Evolutionary conservation across 2,797 vertebrate genomes (phyloP).

Genomic region (Molossus molossus): DNA sequence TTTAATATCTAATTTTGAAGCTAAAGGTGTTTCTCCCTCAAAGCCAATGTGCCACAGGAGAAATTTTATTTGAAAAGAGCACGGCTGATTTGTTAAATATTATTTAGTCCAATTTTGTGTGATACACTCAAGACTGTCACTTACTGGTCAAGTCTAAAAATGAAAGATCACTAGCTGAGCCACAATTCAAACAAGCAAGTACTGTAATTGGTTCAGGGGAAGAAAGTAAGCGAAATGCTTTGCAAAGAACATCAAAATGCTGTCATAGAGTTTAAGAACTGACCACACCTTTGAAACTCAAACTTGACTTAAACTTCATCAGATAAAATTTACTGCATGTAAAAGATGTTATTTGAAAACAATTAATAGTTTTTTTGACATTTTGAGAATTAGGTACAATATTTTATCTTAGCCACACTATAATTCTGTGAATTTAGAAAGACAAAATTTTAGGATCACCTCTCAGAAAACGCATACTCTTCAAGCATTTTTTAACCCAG

Average conservation of each 20-base stretch:
- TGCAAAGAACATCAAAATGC: not conserved
- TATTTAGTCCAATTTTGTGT: slow-evolving; percentile 61
- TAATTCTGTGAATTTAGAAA: slow-evolving; percentile 4
- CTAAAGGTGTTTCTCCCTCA: slow-evolving; percentile 71
- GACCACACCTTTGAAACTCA: not conserved
- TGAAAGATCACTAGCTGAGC: slow-evolving; percentile 64
- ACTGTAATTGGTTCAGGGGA: slow-evolving; percentile 9
- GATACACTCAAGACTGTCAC: slow-evolving; percentile 62
- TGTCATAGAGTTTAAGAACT: not conserved
- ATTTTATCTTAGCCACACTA: not conserved
- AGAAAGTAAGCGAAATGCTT: slow-evolving; percentile 78
- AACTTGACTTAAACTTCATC: not conserved
- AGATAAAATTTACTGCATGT: not conserved
- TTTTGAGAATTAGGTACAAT: not conserved
- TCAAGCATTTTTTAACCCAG: not conserved
- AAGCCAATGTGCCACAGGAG: slow-evolving; percentile 65
- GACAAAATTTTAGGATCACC: not conserved
- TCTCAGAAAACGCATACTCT: not conserved
- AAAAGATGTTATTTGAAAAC: not conserved
- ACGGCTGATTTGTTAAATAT: slow-evolving; percentile 73
- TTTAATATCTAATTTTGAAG: slow-evolving; percentile 78
- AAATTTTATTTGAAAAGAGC: slow-evolving; percentile 58
- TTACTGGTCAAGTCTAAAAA: not conserved
- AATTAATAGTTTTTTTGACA: not conserved
- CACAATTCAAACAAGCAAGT: slow-evolving; percentile 52